Evolutionary conservation across 2,113 vertebrate species (phyloP).

Genomic region (Pogona vitticeps): DNA sequence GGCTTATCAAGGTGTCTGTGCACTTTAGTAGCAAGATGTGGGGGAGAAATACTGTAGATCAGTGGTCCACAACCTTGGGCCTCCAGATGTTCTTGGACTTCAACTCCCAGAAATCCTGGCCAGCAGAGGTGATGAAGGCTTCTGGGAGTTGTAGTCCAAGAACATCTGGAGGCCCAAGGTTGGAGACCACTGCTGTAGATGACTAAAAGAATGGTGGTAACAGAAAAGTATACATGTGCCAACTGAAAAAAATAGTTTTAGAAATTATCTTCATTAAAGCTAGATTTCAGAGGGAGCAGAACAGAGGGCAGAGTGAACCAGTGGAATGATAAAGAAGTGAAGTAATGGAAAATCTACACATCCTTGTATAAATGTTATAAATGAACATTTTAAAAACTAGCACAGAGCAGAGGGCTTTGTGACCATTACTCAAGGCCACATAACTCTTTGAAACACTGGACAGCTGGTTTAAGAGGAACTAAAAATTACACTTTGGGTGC

Average conservation of each 20-base stretch:
- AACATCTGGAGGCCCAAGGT: too few species aligned
- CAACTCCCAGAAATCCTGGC: too few species aligned
- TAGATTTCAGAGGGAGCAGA: not conserved
- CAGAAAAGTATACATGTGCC: not conserved
- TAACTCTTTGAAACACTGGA: conserved; percentile 58
- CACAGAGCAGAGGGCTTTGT: conserved; percentile 47
- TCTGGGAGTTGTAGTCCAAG: too few species aligned
- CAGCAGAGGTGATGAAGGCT: too few species aligned
- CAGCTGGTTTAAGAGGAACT: conserved; percentile 56
- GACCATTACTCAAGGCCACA: conserved; percentile 42
- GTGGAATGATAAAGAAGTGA: not conserved
- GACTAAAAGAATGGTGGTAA: not conserved
- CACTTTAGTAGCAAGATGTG: not conserved
- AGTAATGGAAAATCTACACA: not conserved
- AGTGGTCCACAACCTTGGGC: too few species aligned
- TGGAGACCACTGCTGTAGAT: too few species aligned
- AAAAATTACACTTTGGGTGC: conserved; percentile 52
- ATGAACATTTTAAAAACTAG: conserved; percentile 34
- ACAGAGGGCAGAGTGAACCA: not conserved
- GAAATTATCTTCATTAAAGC: not conserved
- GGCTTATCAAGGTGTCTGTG: not conserved
- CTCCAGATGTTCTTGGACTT: too few species aligned
- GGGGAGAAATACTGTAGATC: not conserved
- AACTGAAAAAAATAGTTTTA: not conserved
- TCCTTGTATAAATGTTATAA: not conserved